Base-by-base conservation (phyloP, 2,888 invertebrate species). In the Pelosia muscerda region DNA sequence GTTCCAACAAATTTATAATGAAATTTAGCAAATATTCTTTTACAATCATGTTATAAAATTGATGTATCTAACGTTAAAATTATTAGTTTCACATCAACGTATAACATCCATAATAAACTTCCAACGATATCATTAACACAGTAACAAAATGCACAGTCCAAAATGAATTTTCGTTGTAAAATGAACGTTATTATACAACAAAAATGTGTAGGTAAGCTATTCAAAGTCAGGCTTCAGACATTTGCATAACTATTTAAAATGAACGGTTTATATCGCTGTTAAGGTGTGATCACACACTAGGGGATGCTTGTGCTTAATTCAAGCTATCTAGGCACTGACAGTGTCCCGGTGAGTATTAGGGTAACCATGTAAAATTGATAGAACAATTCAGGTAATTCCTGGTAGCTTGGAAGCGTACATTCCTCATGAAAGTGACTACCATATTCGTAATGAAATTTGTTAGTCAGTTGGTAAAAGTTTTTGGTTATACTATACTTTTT, bases 281-380 rank as follows among this genome's bases (percentile, higher is more conserved):
- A 81, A 82, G 80, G 82, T 80, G 76, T 74, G 77, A 84, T 76
- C 75, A 75, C 78, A 78, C 84, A 63, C 77, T 34, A 49, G 87
- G 86, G 89, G 74, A 59, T 79, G 79, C 79, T 88, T 85, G 79
- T 68, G 78, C 84, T 88, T 88, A 89, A 90, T 89, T 90, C 84
- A 74, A 79, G 80, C 87, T 84, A 88, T 89, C 88, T 86, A 85
- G 82, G 81, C 76, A 75, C 71, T 76, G 77, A 78, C 74, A 77
- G 76, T 71, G 56, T 73, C 66, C 78, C 80, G 63, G 64, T 63
- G 77, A 77, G 81, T 61, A 55, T 72, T 78, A 74, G 73, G 66
- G 70, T 26, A 64, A 5, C 1, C 31, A 19, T 69, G 61, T 60
- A 62, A 11, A 1, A 61, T 15, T 15, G 15, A 8, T 26, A 56